Percentiles rank a stretch among this genome's conserved stretches.
phyloP scores from a whole-genome alignment of 2,888 invertebrate species.

The Yponomeuta plumbellus region DNA sequence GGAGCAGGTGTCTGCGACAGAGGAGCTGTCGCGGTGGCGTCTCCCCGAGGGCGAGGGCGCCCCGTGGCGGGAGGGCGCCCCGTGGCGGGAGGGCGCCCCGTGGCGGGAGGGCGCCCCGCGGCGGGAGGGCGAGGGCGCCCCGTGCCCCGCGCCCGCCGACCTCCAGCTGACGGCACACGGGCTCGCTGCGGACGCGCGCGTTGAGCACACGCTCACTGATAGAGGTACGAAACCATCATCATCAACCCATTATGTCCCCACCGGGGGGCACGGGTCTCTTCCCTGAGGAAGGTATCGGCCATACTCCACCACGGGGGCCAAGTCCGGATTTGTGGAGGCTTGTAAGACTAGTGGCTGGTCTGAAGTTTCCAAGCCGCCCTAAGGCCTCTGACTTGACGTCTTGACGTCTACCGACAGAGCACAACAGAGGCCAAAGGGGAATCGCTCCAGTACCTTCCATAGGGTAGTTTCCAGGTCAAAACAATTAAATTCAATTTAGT shows the following conservation, averaged over 20 bases:
- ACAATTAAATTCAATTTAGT: no score
- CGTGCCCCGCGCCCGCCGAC: conserved; percentile 27
- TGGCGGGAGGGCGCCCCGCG: conserved; percentile 21
- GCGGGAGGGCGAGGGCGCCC: conserved; percentile 21
- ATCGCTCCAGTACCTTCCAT: no score
- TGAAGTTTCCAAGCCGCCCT: no score
- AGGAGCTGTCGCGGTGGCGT: conserved; percentile 31
- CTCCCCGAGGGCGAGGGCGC: conserved; percentile 16
- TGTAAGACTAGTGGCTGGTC: no score
- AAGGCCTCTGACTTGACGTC: no score
- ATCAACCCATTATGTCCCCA: no score
- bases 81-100: conserved; percentile 23
- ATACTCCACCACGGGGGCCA: no score
- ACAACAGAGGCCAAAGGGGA: no score
- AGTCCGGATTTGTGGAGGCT: no score
- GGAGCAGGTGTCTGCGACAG: conserved; percentile 34
- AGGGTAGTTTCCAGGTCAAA: no score
- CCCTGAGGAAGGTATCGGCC: no score
- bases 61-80: conserved; percentile 23
- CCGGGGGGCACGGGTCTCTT: no score
- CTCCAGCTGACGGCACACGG: conserved; percentile 31
- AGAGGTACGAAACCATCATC: conserved; percentile 41
- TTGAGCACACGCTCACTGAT: conserved; percentile 58
- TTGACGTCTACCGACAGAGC: not conserved
- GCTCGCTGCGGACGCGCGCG: conserved; percentile 38